phyloP scores from a whole-genome alignment of 2,797 vertebrate species.

The Sebastes itinus region DNA sequence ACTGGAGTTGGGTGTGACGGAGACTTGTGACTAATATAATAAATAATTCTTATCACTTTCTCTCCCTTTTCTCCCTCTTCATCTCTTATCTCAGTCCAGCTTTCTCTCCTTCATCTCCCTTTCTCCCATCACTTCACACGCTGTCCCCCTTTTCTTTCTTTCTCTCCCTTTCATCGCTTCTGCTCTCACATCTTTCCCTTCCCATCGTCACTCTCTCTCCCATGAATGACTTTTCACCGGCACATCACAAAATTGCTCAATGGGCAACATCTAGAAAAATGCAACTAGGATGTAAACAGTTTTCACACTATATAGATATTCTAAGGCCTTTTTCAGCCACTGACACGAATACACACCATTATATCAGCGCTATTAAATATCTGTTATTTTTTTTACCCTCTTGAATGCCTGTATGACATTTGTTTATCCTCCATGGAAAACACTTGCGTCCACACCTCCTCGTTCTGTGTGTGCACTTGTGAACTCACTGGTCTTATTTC shows the following conservation, averaged over 20 bases:
- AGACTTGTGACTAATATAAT: neutral
- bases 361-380: neutral
- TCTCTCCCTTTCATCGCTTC: neutral
- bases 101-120: neutral
- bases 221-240: neutral
- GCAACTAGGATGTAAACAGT: neutral
- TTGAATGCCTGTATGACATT: neutral
- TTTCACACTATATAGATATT: neutral
- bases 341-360: neutral
- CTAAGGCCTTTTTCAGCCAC: neutral
- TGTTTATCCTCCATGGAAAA: conserved; percentile 3
- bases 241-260: conserved; percentile 11
- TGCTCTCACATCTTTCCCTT: neutral
- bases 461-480: conserved; percentile 26
- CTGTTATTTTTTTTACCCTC: neutral
- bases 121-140: neutral
- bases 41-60: neutral
- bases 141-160: neutral
- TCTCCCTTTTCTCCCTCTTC: neutral
- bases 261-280: conserved; percentile 10
- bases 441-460: neutral
- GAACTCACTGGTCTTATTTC: conserved; percentile 20
- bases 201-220: neutral
- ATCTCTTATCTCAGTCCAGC: neutral
- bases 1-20: neutral